Percentiles rank a stretch among this genome's conserved stretches.
These are phyloP conservation scores for Psittacula cyanocephala DNA, from an alignment of 2,113 vertebrate genomes.

Conservation along the genomic window DNA sequence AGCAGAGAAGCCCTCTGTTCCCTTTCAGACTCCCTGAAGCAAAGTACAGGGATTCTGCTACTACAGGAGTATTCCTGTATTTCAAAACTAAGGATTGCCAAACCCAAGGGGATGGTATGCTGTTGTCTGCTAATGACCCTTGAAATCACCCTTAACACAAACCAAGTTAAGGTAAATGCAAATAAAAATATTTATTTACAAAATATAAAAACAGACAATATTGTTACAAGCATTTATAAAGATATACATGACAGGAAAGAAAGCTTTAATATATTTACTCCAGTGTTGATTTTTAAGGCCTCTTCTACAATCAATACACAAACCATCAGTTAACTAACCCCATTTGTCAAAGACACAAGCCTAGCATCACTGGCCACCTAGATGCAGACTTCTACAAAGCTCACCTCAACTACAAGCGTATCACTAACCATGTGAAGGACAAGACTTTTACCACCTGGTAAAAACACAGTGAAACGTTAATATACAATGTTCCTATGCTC, in stretches of 20 bases:
- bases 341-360: neutral
- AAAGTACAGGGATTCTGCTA: neutral
- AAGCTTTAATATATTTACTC: conserved; percentile 20
- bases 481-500: neutral
- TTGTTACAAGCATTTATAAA: conserved; percentile 56
- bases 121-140: neutral
- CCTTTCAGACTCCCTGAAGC: neutral
- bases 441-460: neutral
- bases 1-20: neutral
- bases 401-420: neutral
- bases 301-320: conserved; percentile 4
- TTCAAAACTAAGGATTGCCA: neutral
- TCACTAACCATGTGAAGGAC: neutral
- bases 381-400: neutral
- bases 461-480: neutral
- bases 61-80: neutral
- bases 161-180: conserved; percentile 62
- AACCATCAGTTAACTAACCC: neutral
- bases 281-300: neutral
- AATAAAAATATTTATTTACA: conserved; percentile 68
- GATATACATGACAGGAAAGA: conserved; percentile 18
- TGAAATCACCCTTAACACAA: conserved; percentile 69
- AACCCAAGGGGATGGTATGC: neutral
- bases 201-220: conserved; percentile 55
- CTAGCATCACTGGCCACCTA: neutral